Conservation (phyloP, 2,888 invertebrate species). For the Lissocephala sabroskyi region DNA sequence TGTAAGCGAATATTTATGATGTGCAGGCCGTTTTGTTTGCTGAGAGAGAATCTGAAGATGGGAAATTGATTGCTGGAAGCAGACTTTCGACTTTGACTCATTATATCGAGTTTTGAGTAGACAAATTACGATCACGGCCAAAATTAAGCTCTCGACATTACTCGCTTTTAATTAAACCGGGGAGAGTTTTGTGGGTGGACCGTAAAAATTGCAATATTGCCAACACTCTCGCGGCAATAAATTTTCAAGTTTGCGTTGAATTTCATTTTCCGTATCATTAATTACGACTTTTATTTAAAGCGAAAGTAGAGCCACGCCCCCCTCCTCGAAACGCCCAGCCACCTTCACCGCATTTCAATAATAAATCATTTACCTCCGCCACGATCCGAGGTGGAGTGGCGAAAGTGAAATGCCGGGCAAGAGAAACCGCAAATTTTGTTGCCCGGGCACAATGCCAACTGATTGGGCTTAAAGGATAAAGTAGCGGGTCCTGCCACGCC, state of each 20-base stretch:
- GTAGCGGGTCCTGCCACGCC: background rate
- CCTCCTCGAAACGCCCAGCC: too few relatives aligned
- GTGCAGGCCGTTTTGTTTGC: too few relatives aligned
- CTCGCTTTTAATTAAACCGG: background rate
- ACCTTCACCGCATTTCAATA: slow-evolving; percentile 24
- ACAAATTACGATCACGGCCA: too few relatives aligned
- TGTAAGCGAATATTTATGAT: too few relatives aligned
- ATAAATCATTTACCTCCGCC: slow-evolving; percentile 46
- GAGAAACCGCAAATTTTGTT: slow-evolving; percentile 14
- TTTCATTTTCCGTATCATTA: slow-evolving; percentile 36
- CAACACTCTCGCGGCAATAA: background rate
- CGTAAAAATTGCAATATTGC: background rate
- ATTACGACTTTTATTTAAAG: slow-evolving; percentile 35
- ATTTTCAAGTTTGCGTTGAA: slow-evolving; percentile 17
- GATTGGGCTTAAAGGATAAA: slow-evolving; percentile 43
- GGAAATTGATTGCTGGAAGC: too few relatives aligned
- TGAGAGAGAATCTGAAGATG: too few relatives aligned
- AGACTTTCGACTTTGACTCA: too few relatives aligned
- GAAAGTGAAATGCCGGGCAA: slow-evolving; percentile 8
- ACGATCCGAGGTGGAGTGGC: slow-evolving; percentile 10
- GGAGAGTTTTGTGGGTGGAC: too few relatives aligned
- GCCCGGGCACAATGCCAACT: slow-evolving; percentile 24
- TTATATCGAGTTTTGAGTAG: too few relatives aligned
- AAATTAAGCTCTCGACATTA: too few relatives aligned
- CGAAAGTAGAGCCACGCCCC: slow-evolving; percentile 7